Base-by-base conservation (phyloP, 2,797 vertebrate genomes). In the Channa striata region DNA sequence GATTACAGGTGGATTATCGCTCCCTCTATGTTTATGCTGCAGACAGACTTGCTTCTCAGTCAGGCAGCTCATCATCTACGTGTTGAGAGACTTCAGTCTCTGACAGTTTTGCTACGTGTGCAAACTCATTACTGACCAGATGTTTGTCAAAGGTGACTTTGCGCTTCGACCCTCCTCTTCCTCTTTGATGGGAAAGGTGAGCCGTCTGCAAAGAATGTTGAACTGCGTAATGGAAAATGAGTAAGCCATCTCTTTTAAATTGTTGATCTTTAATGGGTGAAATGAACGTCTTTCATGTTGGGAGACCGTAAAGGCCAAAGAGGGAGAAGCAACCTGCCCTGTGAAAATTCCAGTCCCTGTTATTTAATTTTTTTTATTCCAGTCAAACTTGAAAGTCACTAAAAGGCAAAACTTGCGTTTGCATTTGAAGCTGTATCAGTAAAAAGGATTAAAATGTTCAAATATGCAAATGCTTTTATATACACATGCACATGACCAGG, bases 241-340 rank as follows among this genome's bases (percentile, higher is more conserved):
- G 67, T 42, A 53, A 58, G 72, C 30, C 79, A 89, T 90, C 85
- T 70, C 84, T 87, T 88, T 88, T 71, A 80, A 82, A 86, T 43
- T 48, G 75, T 84, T 80, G 81, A 87, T 88, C 85, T 90, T 88
- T 87, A 76, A 83, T 81, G 70, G 82, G 77, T 84, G 81, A 88
- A 91, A 91, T 89, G 59, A 59, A 90, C 83, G 74, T 82, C 83
- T 90, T 91, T 92, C 72, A 88, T 90, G 85, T 87, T 23, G 47
- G 69, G 19, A 52, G 54, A 62, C 78, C 0, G 71, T 70, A 75
- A 89, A 87, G 83, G 87, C 69, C 84, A 89, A 77, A 66, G 60
- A 75, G 72, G 54, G 25, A 60, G 63, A 65, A 59, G 42, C 60
- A 86, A 68, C 39, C 64, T 48, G 58, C 57, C 67, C 44, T 58